phyloP scores from a whole-genome alignment of 2,888 invertebrate species.

The Agrochola circellaris region DNA sequence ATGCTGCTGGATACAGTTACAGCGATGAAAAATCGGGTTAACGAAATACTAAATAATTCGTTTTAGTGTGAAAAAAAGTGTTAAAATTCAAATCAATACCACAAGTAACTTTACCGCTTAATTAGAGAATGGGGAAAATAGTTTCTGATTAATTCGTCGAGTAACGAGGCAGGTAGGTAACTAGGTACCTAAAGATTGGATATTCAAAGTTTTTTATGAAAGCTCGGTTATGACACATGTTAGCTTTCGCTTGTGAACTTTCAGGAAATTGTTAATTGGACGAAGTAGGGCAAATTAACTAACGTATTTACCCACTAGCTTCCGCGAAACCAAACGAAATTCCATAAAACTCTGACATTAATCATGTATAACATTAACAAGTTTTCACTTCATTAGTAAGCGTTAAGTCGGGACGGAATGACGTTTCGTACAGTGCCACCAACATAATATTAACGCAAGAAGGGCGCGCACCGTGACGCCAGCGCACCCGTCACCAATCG shows the following conservation, averaged over 20 bases:
- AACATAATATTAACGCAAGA: conserved; percentile 41
- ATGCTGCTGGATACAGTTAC: background rate
- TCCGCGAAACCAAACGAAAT: conserved; percentile 26
- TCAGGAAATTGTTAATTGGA: conserved; percentile 37
- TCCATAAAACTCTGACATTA: conserved; percentile 35
- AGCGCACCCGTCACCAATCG: conserved; percentile 82
- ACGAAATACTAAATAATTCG: background rate
- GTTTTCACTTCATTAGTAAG: conserved; percentile 62
- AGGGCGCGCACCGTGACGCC: conserved; percentile 75
- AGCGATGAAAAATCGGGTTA: background rate
- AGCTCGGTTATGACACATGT: background rate
- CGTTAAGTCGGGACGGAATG: conserved; percentile 36
- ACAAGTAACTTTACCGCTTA: background rate
- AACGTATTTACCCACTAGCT: conserved; percentile 16
- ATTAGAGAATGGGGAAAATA: too few species aligned
- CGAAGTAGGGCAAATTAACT: conserved; percentile 29
- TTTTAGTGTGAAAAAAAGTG: too few species aligned
- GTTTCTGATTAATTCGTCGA: background rate
- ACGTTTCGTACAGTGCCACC: conserved; percentile 43
- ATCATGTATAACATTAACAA: conserved; percentile 57
- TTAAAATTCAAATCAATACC: too few species aligned
- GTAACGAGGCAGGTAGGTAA: too few species aligned
- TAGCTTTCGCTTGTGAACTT: conserved; percentile 15
- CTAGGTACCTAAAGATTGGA: background rate
- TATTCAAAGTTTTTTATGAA: conserved; percentile 12